These are phyloP conservation scores for Larimichthys crocea DNA, from an alignment of 2,113 vertebrate species.

Conservation along the genomic window DNA sequence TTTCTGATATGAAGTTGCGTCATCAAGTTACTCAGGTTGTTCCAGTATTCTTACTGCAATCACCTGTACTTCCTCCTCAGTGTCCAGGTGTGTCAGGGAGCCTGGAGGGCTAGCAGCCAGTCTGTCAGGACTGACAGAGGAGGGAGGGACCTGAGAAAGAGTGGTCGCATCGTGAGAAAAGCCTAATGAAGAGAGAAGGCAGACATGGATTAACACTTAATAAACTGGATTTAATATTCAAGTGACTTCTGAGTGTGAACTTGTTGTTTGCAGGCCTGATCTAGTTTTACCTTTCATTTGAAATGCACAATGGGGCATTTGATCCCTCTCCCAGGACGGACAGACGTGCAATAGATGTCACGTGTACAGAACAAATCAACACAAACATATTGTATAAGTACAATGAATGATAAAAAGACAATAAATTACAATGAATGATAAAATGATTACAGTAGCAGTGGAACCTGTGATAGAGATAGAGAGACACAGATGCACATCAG, in stretches of 20 bases:
- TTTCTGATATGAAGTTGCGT: neutral
- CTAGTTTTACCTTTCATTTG: neutral
- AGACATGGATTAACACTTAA: neutral
- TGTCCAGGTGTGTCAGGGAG: constrained; percentile 60
- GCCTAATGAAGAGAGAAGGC: constrained; percentile 56
- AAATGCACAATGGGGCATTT: constrained; percentile 6
- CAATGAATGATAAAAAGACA: no score
- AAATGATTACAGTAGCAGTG: no score
- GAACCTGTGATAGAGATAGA: no score
- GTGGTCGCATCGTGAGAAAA: constrained; percentile 87
- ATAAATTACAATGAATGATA: no score
- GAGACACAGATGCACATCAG: no score
- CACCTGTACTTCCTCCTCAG: constrained; percentile 49
- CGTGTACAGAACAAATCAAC: no score
- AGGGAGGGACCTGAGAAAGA: constrained; percentile 84
- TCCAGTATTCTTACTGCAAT: neutral
- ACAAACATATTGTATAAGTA: no score
- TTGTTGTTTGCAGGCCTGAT: neutral
- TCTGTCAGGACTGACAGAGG: constrained; percentile 66
- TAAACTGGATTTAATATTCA: neutral
- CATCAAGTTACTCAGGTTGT: neutral
- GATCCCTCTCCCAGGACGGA: no score
- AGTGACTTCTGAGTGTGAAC: neutral
- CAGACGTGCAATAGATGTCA: no score
- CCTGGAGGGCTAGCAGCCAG: constrained; percentile 76